These are phyloP conservation scores for Rutilus rutilus DNA, from an alignment of 2,113 vertebrate genomes.

Conservation along the genomic window DNA sequence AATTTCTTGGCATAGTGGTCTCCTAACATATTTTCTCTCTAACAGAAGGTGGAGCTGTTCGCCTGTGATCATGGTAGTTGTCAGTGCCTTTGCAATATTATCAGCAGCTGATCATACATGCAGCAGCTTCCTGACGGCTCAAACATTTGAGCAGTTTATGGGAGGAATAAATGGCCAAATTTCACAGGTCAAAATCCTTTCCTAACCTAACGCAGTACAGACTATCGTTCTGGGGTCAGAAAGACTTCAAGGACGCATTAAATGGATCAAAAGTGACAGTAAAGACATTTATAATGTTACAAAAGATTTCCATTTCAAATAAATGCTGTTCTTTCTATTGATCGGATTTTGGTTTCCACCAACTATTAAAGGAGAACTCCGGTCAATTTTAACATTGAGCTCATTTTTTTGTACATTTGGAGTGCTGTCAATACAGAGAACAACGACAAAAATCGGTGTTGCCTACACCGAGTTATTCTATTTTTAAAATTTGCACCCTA, in stretches of 20 bases:
- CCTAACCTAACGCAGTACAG: not conserved
- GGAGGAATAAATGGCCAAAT: not conserved
- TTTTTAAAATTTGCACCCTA: no score
- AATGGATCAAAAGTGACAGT: not conserved
- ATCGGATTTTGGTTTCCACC: not conserved
- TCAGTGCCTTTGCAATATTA: not conserved
- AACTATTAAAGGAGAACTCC: no score
- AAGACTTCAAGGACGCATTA: not conserved
- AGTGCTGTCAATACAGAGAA: no score
- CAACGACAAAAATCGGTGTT: no score
- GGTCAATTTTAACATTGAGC: no score
- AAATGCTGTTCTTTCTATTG: not conserved
- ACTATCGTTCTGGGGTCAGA: not conserved
- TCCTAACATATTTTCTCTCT: not conserved
- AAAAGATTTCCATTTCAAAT: not conserved
- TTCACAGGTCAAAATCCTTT: not conserved
- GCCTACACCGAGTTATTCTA: no score
- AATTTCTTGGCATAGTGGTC: not conserved
- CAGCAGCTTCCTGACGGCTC: not conserved
- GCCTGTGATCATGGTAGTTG: not conserved
- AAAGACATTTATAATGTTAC: not conserved
- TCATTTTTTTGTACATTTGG: no score
- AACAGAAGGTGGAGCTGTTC: slow-evolving; percentile 52
- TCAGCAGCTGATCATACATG: not conserved
- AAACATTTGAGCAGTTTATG: not conserved